Conservation (phyloP, 1,140 invertebrate genomes). For the Zaprionus ghesquierei region DNA sequence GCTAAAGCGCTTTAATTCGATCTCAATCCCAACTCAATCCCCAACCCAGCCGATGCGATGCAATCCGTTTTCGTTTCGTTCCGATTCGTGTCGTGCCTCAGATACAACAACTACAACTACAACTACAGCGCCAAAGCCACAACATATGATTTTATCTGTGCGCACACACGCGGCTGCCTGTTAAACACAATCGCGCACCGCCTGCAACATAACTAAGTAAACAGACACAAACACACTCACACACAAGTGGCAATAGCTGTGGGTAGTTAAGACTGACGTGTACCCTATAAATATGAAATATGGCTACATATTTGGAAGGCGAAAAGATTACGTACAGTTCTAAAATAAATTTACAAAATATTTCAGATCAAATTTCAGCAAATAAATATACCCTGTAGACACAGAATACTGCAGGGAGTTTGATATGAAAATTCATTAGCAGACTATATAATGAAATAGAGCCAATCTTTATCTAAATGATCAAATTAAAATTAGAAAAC, state of each 20-base stretch:
- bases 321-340: background rate
- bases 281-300: background rate
- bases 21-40: background rate
- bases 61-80: conserved; percentile 9
- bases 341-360: background rate
- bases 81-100: conserved; percentile 51
- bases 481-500: too few relatives aligned
- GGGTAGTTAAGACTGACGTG: background rate
- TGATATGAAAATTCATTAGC: background rate
- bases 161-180: conserved; percentile 28
- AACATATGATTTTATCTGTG: conserved; percentile 68
- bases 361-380: background rate
- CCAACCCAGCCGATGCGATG: conserved; percentile 17
- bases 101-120: too few relatives aligned
- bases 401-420: background rate
- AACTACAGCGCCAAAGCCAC: conserved; percentile 3
- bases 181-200: conserved; percentile 6
- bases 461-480: background rate
- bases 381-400: conserved; percentile 7
- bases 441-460: background rate
- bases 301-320: background rate
- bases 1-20: conserved; percentile 31
- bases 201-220: conserved; percentile 32
- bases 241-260: background rate
- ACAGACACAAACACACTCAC: conserved; percentile 17